phyloP scores from a whole-genome alignment of 2,797 vertebrate species.

The Microctenopoma lineatum region DNA sequence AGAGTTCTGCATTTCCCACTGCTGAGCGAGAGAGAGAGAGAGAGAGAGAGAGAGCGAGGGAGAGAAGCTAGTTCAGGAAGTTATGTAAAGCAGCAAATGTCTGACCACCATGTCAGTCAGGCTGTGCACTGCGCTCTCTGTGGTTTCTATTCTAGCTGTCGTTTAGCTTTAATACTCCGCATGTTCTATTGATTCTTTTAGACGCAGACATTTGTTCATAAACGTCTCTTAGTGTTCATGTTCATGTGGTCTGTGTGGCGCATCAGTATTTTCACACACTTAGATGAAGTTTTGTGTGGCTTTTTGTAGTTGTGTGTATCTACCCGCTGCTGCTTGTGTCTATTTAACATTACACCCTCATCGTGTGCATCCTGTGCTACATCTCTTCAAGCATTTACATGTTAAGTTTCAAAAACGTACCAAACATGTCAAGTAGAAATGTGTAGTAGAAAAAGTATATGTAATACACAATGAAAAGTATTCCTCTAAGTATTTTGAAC shows the following conservation, averaged over 20 bases:
- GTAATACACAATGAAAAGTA: too few relatives aligned
- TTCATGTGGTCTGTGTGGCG: not conserved
- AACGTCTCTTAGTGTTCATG: not conserved
- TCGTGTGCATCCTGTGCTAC: too few relatives aligned
- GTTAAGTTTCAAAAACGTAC: too few relatives aligned
- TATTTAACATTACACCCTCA: not conserved
- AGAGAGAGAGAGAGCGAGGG: conserved; percentile 12
- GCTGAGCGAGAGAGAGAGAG: conserved; percentile 24
- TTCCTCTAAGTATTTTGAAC: too few relatives aligned
- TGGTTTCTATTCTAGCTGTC: conserved; percentile 13
- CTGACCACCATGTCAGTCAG: conserved; percentile 36
- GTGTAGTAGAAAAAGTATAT: too few relatives aligned
- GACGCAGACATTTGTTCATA: not conserved
- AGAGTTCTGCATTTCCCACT: conserved; percentile 73
- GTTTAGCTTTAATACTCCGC: not conserved
- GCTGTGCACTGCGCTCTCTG: not conserved
- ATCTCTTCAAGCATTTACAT: too few relatives aligned
- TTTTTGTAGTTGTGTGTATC: not conserved
- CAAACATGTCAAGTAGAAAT: too few relatives aligned
- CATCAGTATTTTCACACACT: not conserved
- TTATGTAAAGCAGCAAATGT: conserved; percentile 51
- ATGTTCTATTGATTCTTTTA: not conserved
- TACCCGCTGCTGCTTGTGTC: not conserved
- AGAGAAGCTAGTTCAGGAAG: conserved; percentile 60
- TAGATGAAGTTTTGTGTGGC: not conserved